Base-by-base conservation (phyloP, 1,140 invertebrate genomes). In the Drosophila kohkoa region DNA sequence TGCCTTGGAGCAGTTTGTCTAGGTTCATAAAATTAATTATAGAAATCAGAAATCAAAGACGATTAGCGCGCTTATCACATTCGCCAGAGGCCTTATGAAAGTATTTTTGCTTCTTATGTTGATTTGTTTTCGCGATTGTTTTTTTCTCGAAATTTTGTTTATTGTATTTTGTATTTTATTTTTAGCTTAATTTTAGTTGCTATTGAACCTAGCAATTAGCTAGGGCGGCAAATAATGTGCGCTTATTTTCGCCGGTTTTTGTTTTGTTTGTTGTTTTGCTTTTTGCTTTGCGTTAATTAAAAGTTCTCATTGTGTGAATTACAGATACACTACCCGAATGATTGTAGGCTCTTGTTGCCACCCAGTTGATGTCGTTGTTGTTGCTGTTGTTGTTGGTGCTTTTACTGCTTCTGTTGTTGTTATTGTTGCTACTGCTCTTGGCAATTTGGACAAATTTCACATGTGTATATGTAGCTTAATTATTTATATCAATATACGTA, bases 151-250 rank as follows among this genome's bases (percentile, higher is more conserved):
- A 5, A 35, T 55, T 30, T 11, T 73, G 58, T 65, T 45, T 48
- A 38, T 63, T 58, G 65, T 64, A 8, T 48, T 71, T 48, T 3
- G 11, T 43, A 28, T 63, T 85, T 81, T 76, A 81, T 81, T 81
- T 81, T 69, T 65, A 75, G 58, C 73, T 82, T 48, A 52, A 73
- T 72, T 76, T 66, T 49, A 77, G 67, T 83, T 57, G 67, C 64
- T 89, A 75, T 88, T 89, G 80, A 88, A 82, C 63, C 80, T 77
- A 45, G 67, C 74, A 88, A 88, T 88, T 88, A 83, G 83, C 80
- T 83, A 11, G 72, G 48, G 52, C 58, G 73, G 51, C 45, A 75
- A 75, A 67, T 55, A 63, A 75, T 60, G 32, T 69, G 54, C 28
- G 28, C 30, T 52, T 48, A 54, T 66, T 79, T 25, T 74, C 70